Evolutionary conservation across 2,888 invertebrate species (phyloP).

Genomic region (Morpho deidamia): DNA sequence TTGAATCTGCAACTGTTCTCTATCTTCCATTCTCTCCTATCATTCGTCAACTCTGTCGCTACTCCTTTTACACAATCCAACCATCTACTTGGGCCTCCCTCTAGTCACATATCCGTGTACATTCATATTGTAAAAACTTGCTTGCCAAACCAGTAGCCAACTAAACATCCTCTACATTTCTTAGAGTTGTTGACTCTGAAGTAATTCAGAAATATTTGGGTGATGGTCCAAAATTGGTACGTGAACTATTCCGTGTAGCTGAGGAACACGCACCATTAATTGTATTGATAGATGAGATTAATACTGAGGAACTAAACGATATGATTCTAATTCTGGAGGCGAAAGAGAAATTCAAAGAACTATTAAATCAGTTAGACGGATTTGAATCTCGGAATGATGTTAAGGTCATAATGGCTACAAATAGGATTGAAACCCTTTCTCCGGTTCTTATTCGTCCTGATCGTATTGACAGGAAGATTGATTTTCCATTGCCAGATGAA

Average conservation of each 20-base stretch:
- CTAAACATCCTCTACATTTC: no score
- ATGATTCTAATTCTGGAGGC: constrained; percentile 99
- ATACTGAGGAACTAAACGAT: constrained; percentile 98
- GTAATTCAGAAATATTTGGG: constrained; percentile 82
- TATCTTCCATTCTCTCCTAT: no score
- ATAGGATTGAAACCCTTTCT: constrained; percentile 98
- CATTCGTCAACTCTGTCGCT: no score
- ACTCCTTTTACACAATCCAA: no score
- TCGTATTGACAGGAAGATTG: constrained; percentile 99
- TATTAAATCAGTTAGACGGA: constrained; percentile 98
- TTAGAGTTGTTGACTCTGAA: no score
- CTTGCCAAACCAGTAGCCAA: no score
- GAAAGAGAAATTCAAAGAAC: constrained; percentile 99
- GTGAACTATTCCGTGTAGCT: constrained; percentile 98
- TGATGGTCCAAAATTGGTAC: constrained; percentile 98
- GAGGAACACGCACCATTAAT: constrained; percentile 99
- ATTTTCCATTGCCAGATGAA: constrained; percentile 99
- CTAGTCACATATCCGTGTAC: no score
- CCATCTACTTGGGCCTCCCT: no score
- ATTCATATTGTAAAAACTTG: no score
- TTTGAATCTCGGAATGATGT: constrained; percentile 98
- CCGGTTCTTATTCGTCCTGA: constrained; percentile 99
- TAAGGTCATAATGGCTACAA: constrained; percentile 98
- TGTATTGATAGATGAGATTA: constrained; percentile 99
- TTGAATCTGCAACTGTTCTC: no score